Base-by-base conservation (phyloP, 1,140 invertebrate species). In the Pachyrhynchus sulphureomaculatus region DNA sequence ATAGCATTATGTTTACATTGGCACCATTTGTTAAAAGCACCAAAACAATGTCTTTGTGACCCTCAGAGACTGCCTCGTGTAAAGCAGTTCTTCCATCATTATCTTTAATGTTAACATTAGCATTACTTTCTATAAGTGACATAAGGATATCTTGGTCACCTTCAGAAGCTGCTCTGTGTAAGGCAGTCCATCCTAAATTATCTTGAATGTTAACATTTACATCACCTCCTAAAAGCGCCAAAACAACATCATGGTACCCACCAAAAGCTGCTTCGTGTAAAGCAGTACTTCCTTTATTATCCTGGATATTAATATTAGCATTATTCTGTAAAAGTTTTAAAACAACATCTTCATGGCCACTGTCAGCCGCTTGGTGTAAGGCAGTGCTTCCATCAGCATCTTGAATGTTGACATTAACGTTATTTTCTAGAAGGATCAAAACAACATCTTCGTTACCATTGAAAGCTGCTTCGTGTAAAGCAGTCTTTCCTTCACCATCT, bases 201-300 rank as follows among this genome's bases (percentile, higher is more conserved):
- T 62, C 60, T 24, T 55, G 59, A n/a, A 26, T 24, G 48, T 66
- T 23, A 37, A 65, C n/a, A 55, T 66, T 33, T 9, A 39, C 45
- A 39, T 49, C 26, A n/a, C 37, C 36, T 21, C 56, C 49, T 9
- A 68, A n/a, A 18, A 70, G 42, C 10, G 57, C 17, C 42, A 53
- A 39, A 33, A 67, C 45, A 55, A 57, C 52, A 2, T 64, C 39
- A 13, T 55, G 32, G 48, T 61, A 29, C 1, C 62, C 68, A 26
- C 48, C 34, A 32, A 44, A n/a, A 18, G 54, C 47, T 24, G 65
- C 65, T 29, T 51, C 29, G 32, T 69, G 65, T 23, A 69, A 37
- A 12, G 61, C 23, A 13, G 60, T 56, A 6, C 24, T 49, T 12
- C 45, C 44, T 2, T 45, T 10, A 9, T 45, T 23, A 17, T 23